Conservation (phyloP, 2,797 vertebrate species). For the Paedocypris micromegethes region DNA sequence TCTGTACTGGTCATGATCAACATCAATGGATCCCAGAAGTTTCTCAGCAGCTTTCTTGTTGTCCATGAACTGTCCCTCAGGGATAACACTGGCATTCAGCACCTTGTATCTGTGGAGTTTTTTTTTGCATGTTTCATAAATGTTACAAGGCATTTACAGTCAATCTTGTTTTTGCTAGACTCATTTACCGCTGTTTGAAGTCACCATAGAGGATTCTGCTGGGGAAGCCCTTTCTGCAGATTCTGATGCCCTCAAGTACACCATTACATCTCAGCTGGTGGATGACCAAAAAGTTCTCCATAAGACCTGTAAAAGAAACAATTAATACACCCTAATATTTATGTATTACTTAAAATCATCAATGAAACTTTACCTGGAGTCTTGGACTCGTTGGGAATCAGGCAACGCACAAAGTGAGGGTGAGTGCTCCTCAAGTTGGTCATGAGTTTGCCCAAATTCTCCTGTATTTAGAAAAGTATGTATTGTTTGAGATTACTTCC, state of each 20-base stretch:
- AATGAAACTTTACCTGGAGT: slow-evolving; percentile 75
- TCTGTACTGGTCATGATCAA: slow-evolving; percentile 79
- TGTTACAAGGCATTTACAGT: no score
- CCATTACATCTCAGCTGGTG: slow-evolving; percentile 87
- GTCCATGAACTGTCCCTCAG: slow-evolving; percentile 84
- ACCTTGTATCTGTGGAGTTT: slow-evolving; percentile 73
- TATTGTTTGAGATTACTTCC: no score
- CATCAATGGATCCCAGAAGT: slow-evolving; percentile 79
- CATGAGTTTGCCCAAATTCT: slow-evolving; percentile 89
- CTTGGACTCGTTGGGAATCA: slow-evolving; percentile 89
- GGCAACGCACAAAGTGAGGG: slow-evolving; percentile 85
- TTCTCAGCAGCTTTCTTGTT: slow-evolving; percentile 87
- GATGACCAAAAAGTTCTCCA: slow-evolving; percentile 86
- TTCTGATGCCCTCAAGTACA: slow-evolving; percentile 83
- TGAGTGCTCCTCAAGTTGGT: slow-evolving; percentile 79
- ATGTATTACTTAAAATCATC: no score
- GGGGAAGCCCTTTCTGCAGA: slow-evolving; percentile 80
- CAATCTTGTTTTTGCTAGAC: no score
- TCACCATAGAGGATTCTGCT: slow-evolving; percentile 77
- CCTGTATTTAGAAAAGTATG: no score
- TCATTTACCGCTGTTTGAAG: slow-evolving; percentile 83
- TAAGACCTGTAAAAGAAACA: slow-evolving; percentile 75
- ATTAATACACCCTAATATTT: no score
- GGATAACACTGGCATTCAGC: slow-evolving; percentile 82
- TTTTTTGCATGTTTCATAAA: no score